Percentiles rank a stretch among this genome's conserved stretches.
Conservation (phyloP, 2,797 vertebrate genomes). For the Gouania willdenowi region DNA sequence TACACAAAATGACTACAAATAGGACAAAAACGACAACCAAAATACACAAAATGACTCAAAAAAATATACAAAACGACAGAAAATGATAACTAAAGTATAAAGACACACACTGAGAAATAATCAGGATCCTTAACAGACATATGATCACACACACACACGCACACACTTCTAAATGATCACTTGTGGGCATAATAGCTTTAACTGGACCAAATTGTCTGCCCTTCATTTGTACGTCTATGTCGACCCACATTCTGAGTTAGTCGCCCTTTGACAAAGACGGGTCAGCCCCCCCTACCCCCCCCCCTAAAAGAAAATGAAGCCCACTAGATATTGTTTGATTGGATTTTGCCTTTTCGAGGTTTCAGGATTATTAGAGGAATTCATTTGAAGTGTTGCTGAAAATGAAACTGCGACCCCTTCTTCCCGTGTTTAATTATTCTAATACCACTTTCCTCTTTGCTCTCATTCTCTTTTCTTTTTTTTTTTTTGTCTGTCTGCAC, state of each 20-base stretch:
- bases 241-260: constrained; percentile 71
- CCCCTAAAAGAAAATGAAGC: constrained; percentile 75
- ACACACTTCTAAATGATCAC: constrained; percentile 39
- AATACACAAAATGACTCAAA: too few species aligned
- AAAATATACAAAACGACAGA: too few species aligned
- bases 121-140: too few species aligned
- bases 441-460: constrained; percentile 67
- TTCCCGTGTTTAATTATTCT: constrained; percentile 79
- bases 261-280: constrained; percentile 81
- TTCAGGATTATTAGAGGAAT: constrained; percentile 82
- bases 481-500: constrained; percentile 46
- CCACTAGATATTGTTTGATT: constrained; percentile 84
- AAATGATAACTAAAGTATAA: too few species aligned
- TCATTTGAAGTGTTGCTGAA: constrained; percentile 82
- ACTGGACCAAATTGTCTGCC: constrained; percentile 78
- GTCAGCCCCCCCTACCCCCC: constrained; percentile 76
- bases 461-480: constrained; percentile 44
- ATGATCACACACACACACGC: constrained; percentile 5
- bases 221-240: constrained; percentile 78
- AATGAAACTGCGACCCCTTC: constrained; percentile 76
- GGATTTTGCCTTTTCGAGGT: constrained; percentile 83
- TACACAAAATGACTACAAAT: too few species aligned
- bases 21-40: too few species aligned
- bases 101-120: too few species aligned
- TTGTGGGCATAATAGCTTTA: constrained; percentile 78